Evolutionary conservation across 2,888 invertebrate species (phyloP).

Genomic region (Autographa pulchrina): DNA sequence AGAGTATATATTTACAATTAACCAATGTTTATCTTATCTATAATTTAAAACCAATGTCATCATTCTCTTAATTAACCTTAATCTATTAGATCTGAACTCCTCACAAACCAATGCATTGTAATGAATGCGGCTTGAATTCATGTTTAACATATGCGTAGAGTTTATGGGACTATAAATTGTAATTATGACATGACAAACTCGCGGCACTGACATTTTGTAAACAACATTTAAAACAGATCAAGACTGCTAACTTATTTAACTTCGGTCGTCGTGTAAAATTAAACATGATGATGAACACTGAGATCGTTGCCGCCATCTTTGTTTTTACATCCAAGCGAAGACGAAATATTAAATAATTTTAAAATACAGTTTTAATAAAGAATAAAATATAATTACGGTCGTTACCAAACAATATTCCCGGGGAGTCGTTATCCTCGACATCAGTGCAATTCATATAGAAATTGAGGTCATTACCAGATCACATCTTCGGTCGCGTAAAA

Average conservation of each 20-base stretch:
- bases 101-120: slow-evolving; percentile 48
- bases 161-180: slow-evolving; percentile 45
- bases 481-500: slow-evolving; percentile 33
- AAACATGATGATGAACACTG: slow-evolving; percentile 38
- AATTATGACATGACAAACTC: slow-evolving; percentile 22
- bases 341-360: slow-evolving; percentile 54
- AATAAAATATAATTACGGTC: slow-evolving; percentile 54
- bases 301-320: slow-evolving; percentile 15
- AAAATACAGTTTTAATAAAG: slow-evolving; percentile 51
- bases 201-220: slow-evolving; percentile 11
- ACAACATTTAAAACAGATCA: slow-evolving; percentile 26
- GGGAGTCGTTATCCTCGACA: slow-evolving; percentile 41
- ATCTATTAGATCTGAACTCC: slow-evolving; percentile 46
- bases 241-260: slow-evolving; percentile 27
- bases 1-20: slow-evolving; percentile 48
- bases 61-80: slow-evolving; percentile 43
- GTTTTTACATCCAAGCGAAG: slow-evolving; percentile 18
- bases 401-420: slow-evolving; percentile 49
- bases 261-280: slow-evolving; percentile 19
- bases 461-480: slow-evolving; percentile 47
- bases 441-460: slow-evolving; percentile 53
- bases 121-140: slow-evolving; percentile 32
- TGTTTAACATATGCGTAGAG: slow-evolving; percentile 29
- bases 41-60: slow-evolving; percentile 45
- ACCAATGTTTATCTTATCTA: slow-evolving; percentile 37